Conservation (phyloP, 1,140 invertebrate species). For the Aethina tumida region DNA sequence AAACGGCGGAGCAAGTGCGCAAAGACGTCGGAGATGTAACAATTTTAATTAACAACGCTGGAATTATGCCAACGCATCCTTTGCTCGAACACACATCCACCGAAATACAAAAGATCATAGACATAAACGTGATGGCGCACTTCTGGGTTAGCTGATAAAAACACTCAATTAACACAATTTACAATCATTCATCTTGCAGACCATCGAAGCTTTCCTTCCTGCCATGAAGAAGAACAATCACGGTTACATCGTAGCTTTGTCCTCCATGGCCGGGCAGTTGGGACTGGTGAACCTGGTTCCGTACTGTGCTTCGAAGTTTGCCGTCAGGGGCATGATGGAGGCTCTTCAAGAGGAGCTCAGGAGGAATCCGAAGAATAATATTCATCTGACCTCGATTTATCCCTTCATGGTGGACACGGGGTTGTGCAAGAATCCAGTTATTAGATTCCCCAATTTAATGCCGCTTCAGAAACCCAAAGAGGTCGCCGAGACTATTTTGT, state of each 20-base stretch:
- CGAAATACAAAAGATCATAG: conserved; percentile 59
- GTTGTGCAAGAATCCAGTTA: conserved; percentile 66
- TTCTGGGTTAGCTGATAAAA: conserved; percentile 56
- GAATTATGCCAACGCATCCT: conserved; percentile 71
- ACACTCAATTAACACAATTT: background rate
- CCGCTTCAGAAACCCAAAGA: conserved; percentile 50
- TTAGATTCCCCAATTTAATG: conserved; percentile 58
- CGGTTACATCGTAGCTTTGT: conserved; percentile 76
- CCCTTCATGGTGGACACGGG: conserved; percentile 80
- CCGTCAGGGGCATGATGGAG: conserved; percentile 68
- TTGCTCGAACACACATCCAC: conserved; percentile 53
- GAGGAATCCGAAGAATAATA: conserved; percentile 42
- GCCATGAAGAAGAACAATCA: conserved; percentile 66
- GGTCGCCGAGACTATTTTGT: conserved; percentile 49
- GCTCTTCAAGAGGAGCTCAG: conserved; percentile 60
- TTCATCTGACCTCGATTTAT: conserved; percentile 71
- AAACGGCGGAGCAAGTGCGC: conserved; percentile 36
- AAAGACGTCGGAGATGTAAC: conserved; percentile 57
- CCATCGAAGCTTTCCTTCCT: conserved; percentile 61
- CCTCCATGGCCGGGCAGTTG: conserved; percentile 69
- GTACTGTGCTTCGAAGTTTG: conserved; percentile 77
- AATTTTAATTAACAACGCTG: conserved; percentile 79
- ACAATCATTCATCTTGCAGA: conserved; percentile 20
- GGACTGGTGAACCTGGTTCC: conserved; percentile 68
- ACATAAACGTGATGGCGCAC: conserved; percentile 72